A percentile compares a stretch with the other conserved stretches of the same genome.
These are phyloP conservation scores for Drosophila varians DNA, from an alignment of 1,140 invertebrate species.

Conservation along the genomic window DNA sequence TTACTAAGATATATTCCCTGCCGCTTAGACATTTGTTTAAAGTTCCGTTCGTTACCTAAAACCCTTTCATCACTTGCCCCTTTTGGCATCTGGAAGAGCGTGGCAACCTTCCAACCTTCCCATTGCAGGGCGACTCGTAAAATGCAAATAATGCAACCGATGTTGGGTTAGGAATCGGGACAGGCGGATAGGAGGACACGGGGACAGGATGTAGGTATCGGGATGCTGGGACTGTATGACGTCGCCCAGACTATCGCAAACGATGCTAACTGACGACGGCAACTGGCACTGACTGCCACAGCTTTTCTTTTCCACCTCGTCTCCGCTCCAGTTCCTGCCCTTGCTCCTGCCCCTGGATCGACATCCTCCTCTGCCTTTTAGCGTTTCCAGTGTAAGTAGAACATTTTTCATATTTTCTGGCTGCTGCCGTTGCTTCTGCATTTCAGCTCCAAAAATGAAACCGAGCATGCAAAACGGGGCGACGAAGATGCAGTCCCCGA, in stretches of 20 bases:
- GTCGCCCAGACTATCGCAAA: constrained; percentile 55
- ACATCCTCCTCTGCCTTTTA: constrained; percentile 24
- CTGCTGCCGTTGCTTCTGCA: constrained; percentile 51
- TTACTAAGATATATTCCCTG: neutral
- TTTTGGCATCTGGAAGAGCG: constrained; percentile 22
- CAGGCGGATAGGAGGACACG: neutral
- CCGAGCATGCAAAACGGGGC: constrained; percentile 76
- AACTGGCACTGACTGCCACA: constrained; percentile 75
- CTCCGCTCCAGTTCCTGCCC: neutral
- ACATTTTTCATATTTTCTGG: constrained; percentile 79
- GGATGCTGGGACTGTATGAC: constrained; percentile 19
- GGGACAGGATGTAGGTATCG: neutral
- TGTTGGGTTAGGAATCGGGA: constrained; percentile 4
- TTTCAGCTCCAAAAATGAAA: constrained; percentile 70
- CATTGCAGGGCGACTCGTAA: constrained; percentile 68
- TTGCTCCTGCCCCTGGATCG: neutral
- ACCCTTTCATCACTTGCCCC: constrained; percentile 48
- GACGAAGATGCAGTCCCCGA: constrained; percentile 57
- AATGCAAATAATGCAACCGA: constrained; percentile 77
- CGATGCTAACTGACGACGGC: constrained; percentile 64
- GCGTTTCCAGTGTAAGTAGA: constrained; percentile 59
- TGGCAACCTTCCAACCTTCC: constrained; percentile 67
- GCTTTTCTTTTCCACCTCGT: constrained; percentile 29
- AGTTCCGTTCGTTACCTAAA: constrained; percentile 21
- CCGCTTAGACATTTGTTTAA: neutral